phyloP scores from a whole-genome alignment of 92 coral and sea anemone genomes.

The Paragorgia papillata region DNA sequence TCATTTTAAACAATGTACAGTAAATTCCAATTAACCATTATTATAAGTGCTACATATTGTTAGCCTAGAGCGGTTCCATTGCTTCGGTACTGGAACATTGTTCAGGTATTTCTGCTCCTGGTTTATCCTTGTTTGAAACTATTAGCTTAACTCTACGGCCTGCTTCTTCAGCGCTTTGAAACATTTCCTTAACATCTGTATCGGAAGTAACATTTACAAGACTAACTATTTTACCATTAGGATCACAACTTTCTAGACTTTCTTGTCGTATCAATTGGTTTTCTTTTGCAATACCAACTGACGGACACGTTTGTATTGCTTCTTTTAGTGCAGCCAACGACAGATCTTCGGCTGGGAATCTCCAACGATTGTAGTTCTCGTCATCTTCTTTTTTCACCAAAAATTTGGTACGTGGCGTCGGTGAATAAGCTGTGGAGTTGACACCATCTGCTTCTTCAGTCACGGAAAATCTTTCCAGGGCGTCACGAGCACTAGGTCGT shows the following conservation, averaged over 20 bases:
- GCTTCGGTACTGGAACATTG: background rate
- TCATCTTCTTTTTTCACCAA: conserved; percentile 12
- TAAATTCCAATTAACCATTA: no score
- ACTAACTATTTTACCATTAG: background rate
- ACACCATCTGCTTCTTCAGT: background rate
- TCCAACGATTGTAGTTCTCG: background rate
- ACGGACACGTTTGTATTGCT: background rate
- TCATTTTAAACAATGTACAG: no score
- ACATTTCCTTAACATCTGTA: background rate
- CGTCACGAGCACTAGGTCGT: conserved; percentile 10
- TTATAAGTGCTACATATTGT: no score
- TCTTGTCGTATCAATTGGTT: background rate
- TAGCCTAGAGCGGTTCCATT: background rate
- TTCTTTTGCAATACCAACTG: background rate
- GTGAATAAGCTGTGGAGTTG: background rate
- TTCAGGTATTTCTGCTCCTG: background rate
- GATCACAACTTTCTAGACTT: no score
- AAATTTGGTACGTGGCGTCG: background rate
- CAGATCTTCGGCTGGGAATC: background rate
- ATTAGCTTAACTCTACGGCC: background rate
- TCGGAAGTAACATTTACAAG: background rate
- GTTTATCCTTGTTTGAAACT: background rate
- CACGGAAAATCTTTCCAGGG: background rate
- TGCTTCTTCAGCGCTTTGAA: background rate
- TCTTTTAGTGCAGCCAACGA: background rate